Conservation (phyloP, 2,113 vertebrate species). For the Mustelus asterias region DNA sequence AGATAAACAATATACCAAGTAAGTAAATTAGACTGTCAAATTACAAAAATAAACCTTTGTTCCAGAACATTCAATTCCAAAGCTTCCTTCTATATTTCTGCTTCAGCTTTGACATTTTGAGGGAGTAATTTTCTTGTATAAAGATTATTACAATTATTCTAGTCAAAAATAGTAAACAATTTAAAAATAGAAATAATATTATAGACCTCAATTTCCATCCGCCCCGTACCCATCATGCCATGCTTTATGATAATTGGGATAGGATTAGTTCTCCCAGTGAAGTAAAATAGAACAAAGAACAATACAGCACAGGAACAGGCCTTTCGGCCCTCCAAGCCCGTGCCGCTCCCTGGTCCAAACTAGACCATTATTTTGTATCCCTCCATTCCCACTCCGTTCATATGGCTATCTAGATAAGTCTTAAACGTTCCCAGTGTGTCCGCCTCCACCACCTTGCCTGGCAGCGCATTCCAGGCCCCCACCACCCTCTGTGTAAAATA, state of each 20-base stretch:
- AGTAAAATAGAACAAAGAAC: conserved; percentile 1
- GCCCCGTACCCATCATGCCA: no score
- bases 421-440: no score
- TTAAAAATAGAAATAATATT: neutral
- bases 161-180: neutral
- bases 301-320: no score
- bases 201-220: conserved; percentile 14
- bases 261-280: neutral
- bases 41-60: neutral
- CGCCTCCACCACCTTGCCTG: no score
- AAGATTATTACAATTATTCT: neutral
- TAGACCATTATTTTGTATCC: no score
- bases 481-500: no score
- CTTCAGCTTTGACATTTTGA: neutral
- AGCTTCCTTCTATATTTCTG: neutral
- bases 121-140: neutral
- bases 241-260: neutral
- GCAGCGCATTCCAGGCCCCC: no score
- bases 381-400: no score
- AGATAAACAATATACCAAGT: neutral
- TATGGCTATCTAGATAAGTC: no score
- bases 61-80: neutral
- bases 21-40: neutral
- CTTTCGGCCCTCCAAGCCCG: no score
- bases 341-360: no score